Evolutionary conservation across 2,797 vertebrate species (phyloP).

Genomic region (Melopsittacus undulatus): DNA sequence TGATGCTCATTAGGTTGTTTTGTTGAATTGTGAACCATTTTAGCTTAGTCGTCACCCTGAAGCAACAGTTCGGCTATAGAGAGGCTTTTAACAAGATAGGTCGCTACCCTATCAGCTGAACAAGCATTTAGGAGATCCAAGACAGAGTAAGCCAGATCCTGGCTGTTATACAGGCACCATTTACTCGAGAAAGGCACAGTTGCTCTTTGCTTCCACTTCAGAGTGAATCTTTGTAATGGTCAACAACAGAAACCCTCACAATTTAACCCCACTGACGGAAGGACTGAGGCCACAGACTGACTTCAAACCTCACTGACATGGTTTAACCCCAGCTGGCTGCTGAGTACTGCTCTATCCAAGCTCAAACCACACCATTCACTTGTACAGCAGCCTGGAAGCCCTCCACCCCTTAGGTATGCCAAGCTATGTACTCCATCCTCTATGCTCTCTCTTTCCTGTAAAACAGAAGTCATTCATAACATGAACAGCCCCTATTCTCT

Average conservation of each 20-base stretch:
- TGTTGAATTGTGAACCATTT: background rate
- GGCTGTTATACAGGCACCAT: background rate
- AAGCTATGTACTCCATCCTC: background rate
- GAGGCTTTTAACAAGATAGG: background rate
- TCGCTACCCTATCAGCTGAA: background rate
- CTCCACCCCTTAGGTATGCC: background rate
- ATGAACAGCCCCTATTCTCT: background rate
- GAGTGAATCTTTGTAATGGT: background rate
- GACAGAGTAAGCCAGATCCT: background rate
- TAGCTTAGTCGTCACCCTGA: background rate
- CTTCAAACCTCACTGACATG: background rate
- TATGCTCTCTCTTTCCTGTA: background rate
- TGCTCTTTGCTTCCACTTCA: fast-evolving
- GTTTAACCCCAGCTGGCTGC: background rate
- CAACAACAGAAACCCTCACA: background rate
- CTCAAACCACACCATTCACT: background rate
- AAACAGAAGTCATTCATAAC: background rate
- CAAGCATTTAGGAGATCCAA: background rate
- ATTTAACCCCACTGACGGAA: background rate
- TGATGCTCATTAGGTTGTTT: background rate
- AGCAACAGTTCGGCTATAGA: background rate
- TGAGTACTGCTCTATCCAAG: background rate
- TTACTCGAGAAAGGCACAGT: background rate
- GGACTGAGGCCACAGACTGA: background rate
- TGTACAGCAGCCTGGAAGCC: background rate